Evolutionary conservation across 1,140 invertebrate genomes (phyloP), one percentile per base, ranked within the genome.

Genomic region (Lucilia cuprina): DNA sequence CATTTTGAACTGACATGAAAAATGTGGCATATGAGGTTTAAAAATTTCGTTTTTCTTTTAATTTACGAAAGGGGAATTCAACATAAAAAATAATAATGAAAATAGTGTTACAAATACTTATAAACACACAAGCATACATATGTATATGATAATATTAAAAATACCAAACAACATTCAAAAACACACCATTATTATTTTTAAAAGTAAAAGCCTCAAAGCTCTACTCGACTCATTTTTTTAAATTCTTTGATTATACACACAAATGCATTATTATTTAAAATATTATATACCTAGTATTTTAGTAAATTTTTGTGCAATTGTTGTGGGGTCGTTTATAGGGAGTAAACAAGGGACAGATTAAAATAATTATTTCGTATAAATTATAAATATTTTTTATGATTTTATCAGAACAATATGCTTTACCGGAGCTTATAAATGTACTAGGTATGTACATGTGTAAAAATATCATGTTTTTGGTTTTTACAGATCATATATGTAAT

Each of bases 201-300:
- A 70, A 70, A 60, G 55, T n/a, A 60, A 70, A 70, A 70, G 65
- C n/a, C n/a, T 70, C 65, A 70, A 70, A 70, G n/a, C 65, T 25
- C 9, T 70, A 70, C 65, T 70, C 65, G 65, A 70, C 65, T 70
- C 65, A 70, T 25, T 25, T 70, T 70, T 21, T n/a, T 25, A 25
- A 60, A 60, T 60, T 60, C 14, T 60, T 60, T 60, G 5, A 60
- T 60, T 60, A 60, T n/a, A 60, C n/a, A 60, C 14, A 17, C 14
- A 60, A n/a, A 60, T 7, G 25, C 25, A 30, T 30, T 30, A 30
- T 30, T 30, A 30, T 30, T 30, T 30, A 30, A 30, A 30, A 30
- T 30, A 30, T 30, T 30, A 30, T 30, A 30, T 30, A 30, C 25
- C 3, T 30, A 30, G 25, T 30, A 30, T 3, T 30, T 30, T 30